Evolutionary conservation across 2,113 vertebrate species (phyloP).

Genomic region (Corydoras sp.): DNA sequence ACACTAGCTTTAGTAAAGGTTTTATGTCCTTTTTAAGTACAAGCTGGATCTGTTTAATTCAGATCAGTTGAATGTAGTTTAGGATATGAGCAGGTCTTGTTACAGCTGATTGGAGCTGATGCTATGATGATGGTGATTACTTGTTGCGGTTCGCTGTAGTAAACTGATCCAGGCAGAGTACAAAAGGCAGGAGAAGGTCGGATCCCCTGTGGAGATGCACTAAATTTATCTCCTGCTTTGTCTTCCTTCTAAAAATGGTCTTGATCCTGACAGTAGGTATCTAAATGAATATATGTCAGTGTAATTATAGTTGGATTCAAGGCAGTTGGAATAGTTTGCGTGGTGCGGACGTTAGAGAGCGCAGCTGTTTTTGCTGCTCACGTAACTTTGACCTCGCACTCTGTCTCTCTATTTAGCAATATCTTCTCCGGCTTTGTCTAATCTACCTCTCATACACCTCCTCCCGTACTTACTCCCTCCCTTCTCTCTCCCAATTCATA

Average conservation of each 20-base stretch:
- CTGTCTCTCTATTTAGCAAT: conserved; percentile 25
- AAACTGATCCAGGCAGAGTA: conserved; percentile 51
- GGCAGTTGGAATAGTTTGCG: conserved; percentile 83
- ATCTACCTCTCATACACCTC: conserved; percentile 50
- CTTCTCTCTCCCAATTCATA: conserved; percentile 48
- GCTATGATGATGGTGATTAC: conserved; percentile 45
- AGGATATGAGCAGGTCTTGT: conserved; percentile 44
- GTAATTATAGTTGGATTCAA: conserved; percentile 88
- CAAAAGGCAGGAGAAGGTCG: conserved; percentile 53
- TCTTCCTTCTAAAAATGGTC: conserved; percentile 64
- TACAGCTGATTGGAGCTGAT: conserved; percentile 38
- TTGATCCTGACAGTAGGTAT: conserved; percentile 22
- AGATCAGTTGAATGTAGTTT: conserved; percentile 32
- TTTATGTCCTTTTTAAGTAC: conserved; percentile 22
- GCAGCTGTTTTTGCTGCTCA: conserved; percentile 94
- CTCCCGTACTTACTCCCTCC: conserved; percentile 25
- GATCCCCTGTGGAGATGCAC: conserved; percentile 54
- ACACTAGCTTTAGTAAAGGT: too few species aligned
- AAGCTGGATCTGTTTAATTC: background rate
- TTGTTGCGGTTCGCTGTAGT: conserved; percentile 43
- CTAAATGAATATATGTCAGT: conserved; percentile 51
- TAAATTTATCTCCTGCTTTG: conserved; percentile 54
- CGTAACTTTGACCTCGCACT: conserved; percentile 58
- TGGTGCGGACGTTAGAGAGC: conserved; percentile 79
- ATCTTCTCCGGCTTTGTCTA: conserved; percentile 29